These are phyloP conservation scores for Rhadina sibilatrix DNA, from an alignment of 2,113 vertebrate species.

Conservation along the genomic window DNA sequence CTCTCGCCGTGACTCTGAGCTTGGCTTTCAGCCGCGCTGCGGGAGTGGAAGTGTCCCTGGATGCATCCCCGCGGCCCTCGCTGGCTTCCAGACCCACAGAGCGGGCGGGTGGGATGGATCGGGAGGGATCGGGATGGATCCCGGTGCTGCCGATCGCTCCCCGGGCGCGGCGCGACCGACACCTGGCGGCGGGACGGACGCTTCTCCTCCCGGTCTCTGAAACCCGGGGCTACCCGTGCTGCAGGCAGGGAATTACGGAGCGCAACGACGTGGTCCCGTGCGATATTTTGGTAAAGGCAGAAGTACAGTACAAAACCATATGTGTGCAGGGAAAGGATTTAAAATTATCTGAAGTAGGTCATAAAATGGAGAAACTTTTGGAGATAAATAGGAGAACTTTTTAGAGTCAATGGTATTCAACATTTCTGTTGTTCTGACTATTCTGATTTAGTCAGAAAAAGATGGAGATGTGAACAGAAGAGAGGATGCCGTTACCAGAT, in stretches of 20 bases:
- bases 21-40: neutral
- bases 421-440: neutral
- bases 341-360: neutral
- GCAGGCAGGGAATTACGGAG: rapidly evolving
- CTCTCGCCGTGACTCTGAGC: rapidly evolving
- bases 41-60: neutral
- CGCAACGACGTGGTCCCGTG: rapidly evolving
- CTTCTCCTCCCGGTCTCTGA: neutral
- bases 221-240: rapidly evolving
- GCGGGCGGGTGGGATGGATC: neutral
- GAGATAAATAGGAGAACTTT: neutral
- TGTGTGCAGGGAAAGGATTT: neutral
- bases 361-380: too few relatives aligned
- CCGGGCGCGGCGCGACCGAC: neutral
- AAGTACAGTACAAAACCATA: neutral
- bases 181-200: neutral
- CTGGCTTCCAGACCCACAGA: rapidly evolving
- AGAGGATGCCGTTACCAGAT: neutral
- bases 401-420: neutral
- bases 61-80: neutral
- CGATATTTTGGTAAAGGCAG: neutral
- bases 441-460: neutral
- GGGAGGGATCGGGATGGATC: neutral
- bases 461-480: neutral
- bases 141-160: neutral